Evolutionary conservation across 2,797 vertebrate species (phyloP).

Genomic region (Sylvia borin): DNA sequence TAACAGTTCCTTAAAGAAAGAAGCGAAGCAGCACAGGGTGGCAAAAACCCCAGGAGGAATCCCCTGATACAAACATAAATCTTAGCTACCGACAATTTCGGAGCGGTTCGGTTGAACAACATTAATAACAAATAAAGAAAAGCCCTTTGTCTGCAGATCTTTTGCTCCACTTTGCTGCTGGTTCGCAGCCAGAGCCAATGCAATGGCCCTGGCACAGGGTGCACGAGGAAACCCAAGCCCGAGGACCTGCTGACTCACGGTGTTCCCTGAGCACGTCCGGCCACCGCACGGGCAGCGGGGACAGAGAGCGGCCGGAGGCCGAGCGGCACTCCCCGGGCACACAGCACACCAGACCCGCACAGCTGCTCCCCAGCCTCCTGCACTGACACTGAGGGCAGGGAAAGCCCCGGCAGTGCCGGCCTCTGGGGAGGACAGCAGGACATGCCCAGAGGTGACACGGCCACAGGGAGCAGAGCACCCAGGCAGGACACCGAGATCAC

Average conservation of each 20-base stretch:
- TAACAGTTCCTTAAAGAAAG: background rate
- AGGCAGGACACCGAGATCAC: rapidly evolving
- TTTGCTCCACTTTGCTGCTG: conserved; percentile 33
- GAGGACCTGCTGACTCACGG: background rate
- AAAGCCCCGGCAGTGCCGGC: background rate
- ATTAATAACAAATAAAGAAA: conserved; percentile 7
- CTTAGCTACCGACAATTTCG: background rate
- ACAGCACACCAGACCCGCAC: rapidly evolving
- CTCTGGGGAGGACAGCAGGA: background rate
- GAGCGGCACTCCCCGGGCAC: rapidly evolving
- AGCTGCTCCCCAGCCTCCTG: too few relatives aligned
- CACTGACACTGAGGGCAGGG: rapidly evolving
- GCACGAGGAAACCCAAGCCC: background rate
- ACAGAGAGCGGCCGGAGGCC: rapidly evolving
- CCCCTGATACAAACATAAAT: background rate
- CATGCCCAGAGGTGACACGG: rapidly evolving
- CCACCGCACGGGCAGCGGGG: background rate
- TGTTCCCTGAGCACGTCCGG: background rate
- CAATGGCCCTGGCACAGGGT: background rate
- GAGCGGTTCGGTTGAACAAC: background rate
- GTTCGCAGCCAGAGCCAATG: background rate
- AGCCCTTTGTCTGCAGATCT: conserved; percentile 40
- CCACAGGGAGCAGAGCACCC: background rate
- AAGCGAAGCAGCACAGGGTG: background rate
- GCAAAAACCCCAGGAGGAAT: background rate